Evolutionary conservation across 2,797 vertebrate genomes (phyloP), one percentile per base, ranked within the genome.

Genomic region (Rhinogobio ventralis): DNA sequence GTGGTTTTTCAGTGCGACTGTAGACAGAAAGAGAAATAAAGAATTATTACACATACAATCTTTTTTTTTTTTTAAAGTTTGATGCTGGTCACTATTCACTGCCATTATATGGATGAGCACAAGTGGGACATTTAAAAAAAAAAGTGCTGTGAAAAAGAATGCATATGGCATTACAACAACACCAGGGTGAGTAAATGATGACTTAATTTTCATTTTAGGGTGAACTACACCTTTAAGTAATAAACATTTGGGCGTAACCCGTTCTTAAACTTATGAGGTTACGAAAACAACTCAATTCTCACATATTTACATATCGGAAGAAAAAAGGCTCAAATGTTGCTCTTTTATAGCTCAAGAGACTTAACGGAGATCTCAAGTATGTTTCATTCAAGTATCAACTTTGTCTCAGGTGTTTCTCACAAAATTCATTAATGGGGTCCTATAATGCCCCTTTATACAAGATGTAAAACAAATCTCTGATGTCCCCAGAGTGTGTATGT

Each of bases 1-100:
- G 3, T 76, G 90, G 85, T 90, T 94, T 89, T 94, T 95, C 60
- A 95, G 88, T 7, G 94, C 90, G 81, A 93, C 96, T 96, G 85
- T 75, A 88, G 64, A 0, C 3, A 88, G 80, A 81, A 39, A 86
- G 62, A 74, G 36, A 83, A 81, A 45, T 1, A 55, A 81, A 90
- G 15, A 19, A 55, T 76, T 45, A 55, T 76, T 45, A 64, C 7
- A 46, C 64, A 53, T 3, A 53, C 17, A 51, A 51, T 51, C 49
- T 45, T n/a, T 23, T 39, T 1, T 45, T n/a, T 23, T 39, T 9
- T 39, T 8, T n/a, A n/a, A 39, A 39, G 39, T 42, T 42, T 42
- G 39, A 42, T 42, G 39, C 39, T 42, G 39, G 39, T 9, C 36
- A 39, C 36, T 39, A 39, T 39, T 42, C 39, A 42, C 39, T 42